These are phyloP conservation scores for Graphium colonna DNA, from an alignment of 2,888 invertebrate genomes.

Conservation along the genomic window DNA sequence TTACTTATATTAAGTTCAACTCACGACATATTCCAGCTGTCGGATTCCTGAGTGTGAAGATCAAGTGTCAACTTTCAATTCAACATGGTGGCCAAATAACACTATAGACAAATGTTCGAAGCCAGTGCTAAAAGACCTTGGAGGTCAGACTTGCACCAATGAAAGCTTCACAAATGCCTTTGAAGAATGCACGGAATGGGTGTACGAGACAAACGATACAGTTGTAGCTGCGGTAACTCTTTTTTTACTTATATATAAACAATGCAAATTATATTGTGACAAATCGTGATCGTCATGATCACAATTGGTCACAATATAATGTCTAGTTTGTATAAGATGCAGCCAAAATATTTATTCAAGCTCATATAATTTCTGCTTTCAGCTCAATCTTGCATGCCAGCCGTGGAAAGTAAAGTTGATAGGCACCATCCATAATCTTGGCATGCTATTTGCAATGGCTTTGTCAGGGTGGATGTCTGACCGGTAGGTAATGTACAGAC, in stretches of 20 bases:
- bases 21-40: conserved; percentile 51
- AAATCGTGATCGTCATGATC: too few relatives aligned
- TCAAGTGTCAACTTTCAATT: conserved; percentile 26
- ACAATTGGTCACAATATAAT: too few relatives aligned
- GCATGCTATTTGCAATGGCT: conserved; percentile 55
- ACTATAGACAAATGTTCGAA: conserved; percentile 45
- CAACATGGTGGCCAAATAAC: conserved; percentile 54
- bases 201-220: conserved; percentile 56
- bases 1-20: too few relatives aligned
- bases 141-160: conserved; percentile 38
- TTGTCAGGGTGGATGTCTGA: conserved; percentile 57
- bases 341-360: too few relatives aligned
- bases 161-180: conserved; percentile 40
- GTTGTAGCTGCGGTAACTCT: conserved; percentile 52
- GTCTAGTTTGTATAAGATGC: too few relatives aligned
- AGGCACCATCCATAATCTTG: conserved; percentile 58
- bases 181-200: conserved; percentile 49
- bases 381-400: conserved; percentile 54
- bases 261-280: too few relatives aligned
- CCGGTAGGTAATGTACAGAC: conserved; percentile 45
- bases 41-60: conserved; percentile 52
- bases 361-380: not conserved
- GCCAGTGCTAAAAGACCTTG: conserved; percentile 38
- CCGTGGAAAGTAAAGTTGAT: conserved; percentile 56
- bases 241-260: not conserved